These are phyloP conservation scores for Lepidostoma basale DNA, from an alignment of 1,140 invertebrate genomes.

Conservation along the genomic window DNA sequence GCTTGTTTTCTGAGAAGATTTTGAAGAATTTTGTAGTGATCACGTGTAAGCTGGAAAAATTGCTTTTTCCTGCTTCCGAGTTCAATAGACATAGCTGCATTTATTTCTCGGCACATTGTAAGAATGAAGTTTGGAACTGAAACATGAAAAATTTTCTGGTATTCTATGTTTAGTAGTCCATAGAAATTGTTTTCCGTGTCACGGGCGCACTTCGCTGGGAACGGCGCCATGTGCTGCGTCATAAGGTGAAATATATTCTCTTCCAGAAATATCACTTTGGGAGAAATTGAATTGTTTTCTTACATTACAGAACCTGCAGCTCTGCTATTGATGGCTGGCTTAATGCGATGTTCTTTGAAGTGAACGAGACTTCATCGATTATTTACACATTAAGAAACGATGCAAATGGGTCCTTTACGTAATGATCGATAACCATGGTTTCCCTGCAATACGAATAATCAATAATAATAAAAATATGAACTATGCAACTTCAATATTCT, in stretches of 20 bases:
- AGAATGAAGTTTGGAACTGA: not conserved
- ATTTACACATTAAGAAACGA: too few relatives aligned
- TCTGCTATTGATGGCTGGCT: not conserved
- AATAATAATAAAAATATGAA: too few relatives aligned
- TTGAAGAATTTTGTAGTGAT: too few relatives aligned
- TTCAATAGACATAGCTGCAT: not conserved
- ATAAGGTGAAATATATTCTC: slow-evolving; percentile 13
- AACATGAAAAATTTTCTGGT: slow-evolving; percentile 11
- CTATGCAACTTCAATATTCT: too few relatives aligned
- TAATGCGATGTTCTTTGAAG: too few relatives aligned
- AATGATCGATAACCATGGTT: too few relatives aligned
- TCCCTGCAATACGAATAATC: too few relatives aligned
- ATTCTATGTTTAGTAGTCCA: slow-evolving; percentile 9
- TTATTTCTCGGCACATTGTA: not conserved
- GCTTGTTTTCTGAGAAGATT: too few relatives aligned
- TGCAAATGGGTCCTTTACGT: too few relatives aligned
- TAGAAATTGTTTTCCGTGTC: slow-evolving; percentile 25
- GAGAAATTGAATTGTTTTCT: not conserved
- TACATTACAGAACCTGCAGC: slow-evolving; percentile 4
- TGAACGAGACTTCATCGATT: too few relatives aligned
- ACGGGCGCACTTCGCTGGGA: not conserved
- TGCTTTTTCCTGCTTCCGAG: not conserved
- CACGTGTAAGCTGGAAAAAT: too few relatives aligned
- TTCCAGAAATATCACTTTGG: not conserved
- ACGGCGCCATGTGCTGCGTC: not conserved